Percentiles rank a stretch among this genome's conserved stretches.
phyloP scores from a whole-genome alignment of 2,888 invertebrate species.

The Scaptomyza cyrtandrae region DNA sequence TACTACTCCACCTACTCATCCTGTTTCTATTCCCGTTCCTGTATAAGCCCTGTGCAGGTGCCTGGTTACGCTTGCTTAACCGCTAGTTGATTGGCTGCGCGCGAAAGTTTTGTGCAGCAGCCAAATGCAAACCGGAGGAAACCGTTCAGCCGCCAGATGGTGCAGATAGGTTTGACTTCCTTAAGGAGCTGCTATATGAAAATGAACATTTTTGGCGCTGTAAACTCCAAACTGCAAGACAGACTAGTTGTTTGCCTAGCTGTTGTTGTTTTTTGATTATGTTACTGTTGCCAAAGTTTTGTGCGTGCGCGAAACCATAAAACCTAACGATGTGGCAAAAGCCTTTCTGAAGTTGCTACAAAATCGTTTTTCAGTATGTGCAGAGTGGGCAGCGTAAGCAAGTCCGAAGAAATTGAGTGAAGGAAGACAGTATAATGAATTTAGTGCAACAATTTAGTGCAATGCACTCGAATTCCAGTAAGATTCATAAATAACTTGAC shows the following conservation, averaged over 20 bases:
- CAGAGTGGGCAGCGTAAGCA: background rate
- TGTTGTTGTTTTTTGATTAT: slow-evolving; percentile 33
- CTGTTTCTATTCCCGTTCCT: background rate
- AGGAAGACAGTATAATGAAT: slow-evolving; percentile 8
- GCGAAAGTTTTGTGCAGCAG: slow-evolving; percentile 48
- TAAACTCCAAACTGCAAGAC: slow-evolving; percentile 50
- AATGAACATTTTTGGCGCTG: slow-evolving; percentile 59
- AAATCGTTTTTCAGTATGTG: slow-evolving; percentile 78
- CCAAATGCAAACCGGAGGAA: slow-evolving; percentile 47
- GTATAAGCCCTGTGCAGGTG: slow-evolving; percentile 21
- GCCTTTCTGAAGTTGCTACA: slow-evolving; percentile 68
- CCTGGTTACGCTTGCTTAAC: slow-evolving; percentile 58
- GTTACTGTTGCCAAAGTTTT: slow-evolving; percentile 62
- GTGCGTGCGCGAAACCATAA: slow-evolving; percentile 81
- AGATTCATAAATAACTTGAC: slow-evolving; percentile 42
- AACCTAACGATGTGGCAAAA: slow-evolving; percentile 80
- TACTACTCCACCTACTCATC: slow-evolving; percentile 9
- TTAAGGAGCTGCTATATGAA: slow-evolving; percentile 26
- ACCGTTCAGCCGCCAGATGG: slow-evolving; percentile 19
- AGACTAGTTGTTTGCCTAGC: slow-evolving; percentile 59
- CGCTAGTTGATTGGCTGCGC: slow-evolving; percentile 71
- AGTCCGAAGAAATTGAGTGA: background rate
- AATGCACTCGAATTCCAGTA: slow-evolving; percentile 23
- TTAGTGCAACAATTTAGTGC: slow-evolving; percentile 23
- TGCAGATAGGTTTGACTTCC: slow-evolving; percentile 18